A percentile compares a stretch with the other conserved stretches of the same genome.
phyloP scores from a whole-genome alignment of 2,113 vertebrate genomes.

The Fregetta grallaria region DNA sequence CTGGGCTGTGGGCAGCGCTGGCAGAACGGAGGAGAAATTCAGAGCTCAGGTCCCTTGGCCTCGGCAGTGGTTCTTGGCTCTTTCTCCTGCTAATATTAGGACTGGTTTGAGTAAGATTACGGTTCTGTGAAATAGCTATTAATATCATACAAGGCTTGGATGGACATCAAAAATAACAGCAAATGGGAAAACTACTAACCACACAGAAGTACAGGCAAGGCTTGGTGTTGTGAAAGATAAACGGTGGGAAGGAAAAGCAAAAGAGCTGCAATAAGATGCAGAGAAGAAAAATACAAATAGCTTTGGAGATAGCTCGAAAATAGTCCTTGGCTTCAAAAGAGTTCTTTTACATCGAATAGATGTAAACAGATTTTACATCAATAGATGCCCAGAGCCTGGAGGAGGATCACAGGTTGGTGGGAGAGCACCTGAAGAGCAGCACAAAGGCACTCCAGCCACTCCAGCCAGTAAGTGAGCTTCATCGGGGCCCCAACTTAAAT shows the following conservation, averaged over 20 bases:
- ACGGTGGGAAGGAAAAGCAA: conserved; percentile 36
- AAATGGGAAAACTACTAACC: not conserved
- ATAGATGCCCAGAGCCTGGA: not conserved
- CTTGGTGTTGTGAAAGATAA: not conserved
- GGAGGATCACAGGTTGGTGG: not conserved
- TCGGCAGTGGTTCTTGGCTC: not conserved
- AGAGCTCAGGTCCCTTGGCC: not conserved
- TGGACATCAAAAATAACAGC: conserved; percentile 48
- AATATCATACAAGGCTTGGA: conserved; percentile 55
- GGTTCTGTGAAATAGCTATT: conserved; percentile 20
- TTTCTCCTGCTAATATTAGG: conserved; percentile 15
- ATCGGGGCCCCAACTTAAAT: not conserved
- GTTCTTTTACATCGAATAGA: not conserved
- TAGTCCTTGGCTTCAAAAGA: not conserved
- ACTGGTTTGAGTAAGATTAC: not conserved
- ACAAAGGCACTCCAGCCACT: not conserved
- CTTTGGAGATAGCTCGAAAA: not conserved
- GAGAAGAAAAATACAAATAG: not conserved
- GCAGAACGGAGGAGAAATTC: not conserved
- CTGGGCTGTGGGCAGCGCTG: not conserved
- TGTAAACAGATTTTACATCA: not conserved
- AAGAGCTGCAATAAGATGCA: not conserved
- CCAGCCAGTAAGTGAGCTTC: not conserved
- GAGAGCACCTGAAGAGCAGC: not conserved
- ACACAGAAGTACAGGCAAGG: not conserved